Percentiles rank a stretch among this genome's conserved stretches.
Conservation (phyloP, 2,113 vertebrate species). For the Apteryx owenii region DNA sequence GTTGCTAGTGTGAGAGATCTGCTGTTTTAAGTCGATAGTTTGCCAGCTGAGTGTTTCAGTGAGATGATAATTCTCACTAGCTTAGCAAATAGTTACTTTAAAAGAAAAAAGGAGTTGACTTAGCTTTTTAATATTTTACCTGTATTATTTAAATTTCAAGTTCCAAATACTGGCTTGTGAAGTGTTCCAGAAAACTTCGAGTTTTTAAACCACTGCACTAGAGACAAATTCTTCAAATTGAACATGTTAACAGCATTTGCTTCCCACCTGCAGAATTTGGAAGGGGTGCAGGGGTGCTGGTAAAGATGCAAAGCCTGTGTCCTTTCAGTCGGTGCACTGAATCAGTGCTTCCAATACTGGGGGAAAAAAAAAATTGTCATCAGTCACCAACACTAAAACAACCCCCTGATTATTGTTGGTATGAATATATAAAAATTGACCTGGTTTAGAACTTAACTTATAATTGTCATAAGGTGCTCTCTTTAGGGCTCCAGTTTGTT, state of each 20-base stretch:
- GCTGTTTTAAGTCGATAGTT: neutral
- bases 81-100: neutral
- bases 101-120: neutral
- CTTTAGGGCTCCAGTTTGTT: neutral
- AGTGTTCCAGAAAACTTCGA: neutral
- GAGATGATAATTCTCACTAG: neutral
- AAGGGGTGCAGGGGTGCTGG: neutral
- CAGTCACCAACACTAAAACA: neutral
- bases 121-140: neutral
- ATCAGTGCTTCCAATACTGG: neutral
- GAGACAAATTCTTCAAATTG: neutral
- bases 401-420: neutral
- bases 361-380: neutral
- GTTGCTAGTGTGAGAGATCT: neutral
- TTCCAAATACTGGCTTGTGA: neutral
- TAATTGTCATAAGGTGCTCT: neutral
- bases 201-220: neutral
- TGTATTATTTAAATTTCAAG: neutral
- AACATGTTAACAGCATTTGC: neutral
- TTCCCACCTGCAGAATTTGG: neutral
- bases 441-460: neutral
- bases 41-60: neutral
- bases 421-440: neutral
- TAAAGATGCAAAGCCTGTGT: neutral
- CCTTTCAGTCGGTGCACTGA: neutral